These are phyloP conservation scores for Melanotaenia maccullochi DNA, from an alignment of 2,797 vertebrate genomes.

Conservation along the genomic window DNA sequence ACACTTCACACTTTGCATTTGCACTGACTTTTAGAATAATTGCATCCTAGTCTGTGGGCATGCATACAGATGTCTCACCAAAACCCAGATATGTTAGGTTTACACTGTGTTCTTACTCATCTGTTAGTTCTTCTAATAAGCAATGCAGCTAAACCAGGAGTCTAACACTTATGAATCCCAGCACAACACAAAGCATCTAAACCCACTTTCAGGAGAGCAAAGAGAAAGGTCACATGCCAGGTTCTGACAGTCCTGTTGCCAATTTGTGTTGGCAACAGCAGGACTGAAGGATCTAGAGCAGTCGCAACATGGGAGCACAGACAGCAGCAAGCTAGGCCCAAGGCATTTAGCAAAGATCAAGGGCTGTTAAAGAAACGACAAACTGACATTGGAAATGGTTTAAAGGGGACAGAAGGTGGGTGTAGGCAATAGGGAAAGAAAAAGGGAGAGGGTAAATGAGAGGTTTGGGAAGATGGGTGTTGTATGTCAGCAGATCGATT, in stretches of 20 bases:
- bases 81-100: conserved; percentile 12
- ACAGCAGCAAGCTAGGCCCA: conserved; percentile 49
- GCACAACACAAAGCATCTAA: conserved; percentile 11
- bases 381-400: conserved; percentile 62
- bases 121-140: not conserved
- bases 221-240: conserved; percentile 39
- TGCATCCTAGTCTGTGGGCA: not conserved
- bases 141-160: conserved; percentile 33
- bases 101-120: conserved; percentile 1
- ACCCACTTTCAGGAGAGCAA: conserved; percentile 33
- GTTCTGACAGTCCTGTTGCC: conserved; percentile 35
- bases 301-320: conserved; percentile 58
- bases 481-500: conserved; percentile 71
- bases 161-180: not conserved
- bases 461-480: conserved; percentile 61
- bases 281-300: conserved; percentile 68
- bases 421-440: conserved; percentile 15
- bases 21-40: not conserved
- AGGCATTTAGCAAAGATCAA: conserved; percentile 73
- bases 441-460: conserved; percentile 47
- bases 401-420: conserved; percentile 29
- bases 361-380: conserved; percentile 58
- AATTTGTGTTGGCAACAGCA: conserved; percentile 49
- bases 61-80: not conserved
- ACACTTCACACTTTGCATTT: conserved; percentile 16